Evolutionary conservation across 2,888 invertebrate genomes (phyloP).

Genomic region (Uropetala carovei): DNA sequence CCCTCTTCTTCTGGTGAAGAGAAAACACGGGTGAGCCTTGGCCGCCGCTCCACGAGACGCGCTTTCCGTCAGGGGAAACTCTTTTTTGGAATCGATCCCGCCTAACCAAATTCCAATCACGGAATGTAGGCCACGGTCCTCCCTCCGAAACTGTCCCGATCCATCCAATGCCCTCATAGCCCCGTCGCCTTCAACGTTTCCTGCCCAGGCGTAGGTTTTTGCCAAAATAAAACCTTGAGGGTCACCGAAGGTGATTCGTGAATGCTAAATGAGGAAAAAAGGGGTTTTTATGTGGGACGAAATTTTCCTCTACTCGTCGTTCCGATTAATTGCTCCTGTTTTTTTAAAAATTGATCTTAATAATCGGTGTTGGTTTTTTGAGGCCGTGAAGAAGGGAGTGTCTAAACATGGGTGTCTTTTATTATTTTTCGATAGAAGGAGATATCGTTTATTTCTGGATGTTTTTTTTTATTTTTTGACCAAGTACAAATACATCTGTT

Average conservation of each 20-base stretch:
- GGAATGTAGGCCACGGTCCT: conserved; percentile 50
- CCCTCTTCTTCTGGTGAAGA: not conserved
- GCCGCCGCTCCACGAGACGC: not conserved
- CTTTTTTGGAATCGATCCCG: conserved; percentile 40
- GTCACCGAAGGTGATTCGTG: not conserved
- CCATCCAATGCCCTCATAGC: not conserved
- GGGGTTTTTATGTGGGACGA: not conserved
- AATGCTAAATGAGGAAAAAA: not conserved
- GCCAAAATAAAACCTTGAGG: conserved; percentile 5
- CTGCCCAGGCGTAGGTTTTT: not conserved
- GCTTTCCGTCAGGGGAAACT: conserved; percentile 50
- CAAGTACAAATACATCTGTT: no score
- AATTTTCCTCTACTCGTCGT: not conserved
- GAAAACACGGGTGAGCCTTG: not conserved
- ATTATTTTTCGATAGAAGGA: no score
- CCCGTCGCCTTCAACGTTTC: not conserved
- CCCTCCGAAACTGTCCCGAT: not conserved
- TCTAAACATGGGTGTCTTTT: not conserved
- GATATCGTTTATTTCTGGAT: no score
- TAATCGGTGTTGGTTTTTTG: not conserved
- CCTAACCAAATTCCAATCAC: conserved; percentile 44
- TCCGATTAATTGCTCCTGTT: not conserved
- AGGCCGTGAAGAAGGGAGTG: not conserved
- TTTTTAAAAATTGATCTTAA: not conserved
- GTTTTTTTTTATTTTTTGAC: no score